Base-by-base conservation (phyloP, 1,140 invertebrate genomes). In the Heliothis virescens region DNA sequence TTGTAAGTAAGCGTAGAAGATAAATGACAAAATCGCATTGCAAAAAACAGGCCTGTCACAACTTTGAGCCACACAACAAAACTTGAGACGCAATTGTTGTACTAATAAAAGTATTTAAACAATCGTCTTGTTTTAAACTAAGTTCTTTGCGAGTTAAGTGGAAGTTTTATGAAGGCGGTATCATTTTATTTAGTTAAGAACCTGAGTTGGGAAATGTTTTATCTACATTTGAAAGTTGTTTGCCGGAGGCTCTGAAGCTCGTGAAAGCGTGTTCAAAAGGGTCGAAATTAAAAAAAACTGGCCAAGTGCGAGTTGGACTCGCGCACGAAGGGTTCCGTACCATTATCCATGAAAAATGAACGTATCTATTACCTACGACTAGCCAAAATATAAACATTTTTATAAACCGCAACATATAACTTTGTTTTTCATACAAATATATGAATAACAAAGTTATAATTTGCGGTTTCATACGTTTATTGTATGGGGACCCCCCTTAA, bases 111-210 rank as follows among this genome's bases (percentile, higher is more conserved):
- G 41, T 48, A 48, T 67, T 67, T 67, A 67, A 41, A 67, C 63
- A 41, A 67, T 67, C 63, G 41, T 48, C 63, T 67, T 67, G 63
- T 67, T 48, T 67, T 67, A 18, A 60, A 60, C 63, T 48, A 48
- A 67, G 63, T 67, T 67, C 16, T 18, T 13, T 65, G 15, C 34
- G 10, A 48, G 63, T 67, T 67, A 67, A 67, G 63, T 12, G 48
- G 13, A 67, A 67, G n/a, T 67, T 48, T 48, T 67, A 67, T 48
- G 48, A 67, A 48, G 63, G 10, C 63, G 16, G 63, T 67, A 21
- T 67, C 63, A 67, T 67, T 67, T 67, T 67, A 67, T 67, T 67
- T 67, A 67, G 63, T 67, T 67, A 67, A 67, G 63, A 67, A 48
- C 41, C 41, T 48, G 34, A 67, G 63, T 67, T 67, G 63, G 41